phyloP scores from a whole-genome alignment of 2,888 invertebrate genomes.

The Caenorhabditis sp. region DNA sequence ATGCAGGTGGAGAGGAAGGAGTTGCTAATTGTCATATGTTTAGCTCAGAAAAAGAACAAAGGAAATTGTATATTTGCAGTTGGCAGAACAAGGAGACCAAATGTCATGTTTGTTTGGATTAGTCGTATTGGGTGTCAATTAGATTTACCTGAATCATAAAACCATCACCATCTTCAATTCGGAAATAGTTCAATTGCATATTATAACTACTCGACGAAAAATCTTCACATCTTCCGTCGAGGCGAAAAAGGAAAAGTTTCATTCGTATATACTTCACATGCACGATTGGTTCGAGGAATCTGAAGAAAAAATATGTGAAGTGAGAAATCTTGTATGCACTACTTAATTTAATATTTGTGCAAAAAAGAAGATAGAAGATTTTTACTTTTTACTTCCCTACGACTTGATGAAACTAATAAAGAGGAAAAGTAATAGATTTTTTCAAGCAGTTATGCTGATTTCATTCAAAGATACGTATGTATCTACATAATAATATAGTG shows the following conservation, averaged over 20 bases:
- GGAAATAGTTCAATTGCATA: conserved; percentile 62
- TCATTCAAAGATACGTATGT: not conserved
- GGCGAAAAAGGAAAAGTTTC: conserved; percentile 46
- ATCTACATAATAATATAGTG: conserved; percentile 32
- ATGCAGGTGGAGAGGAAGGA: not conserved
- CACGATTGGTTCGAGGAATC: conserved; percentile 65
- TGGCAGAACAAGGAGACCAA: not conserved
- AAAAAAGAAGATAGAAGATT: not conserved
- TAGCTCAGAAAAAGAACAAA: not conserved
- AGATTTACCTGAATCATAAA: conserved; percentile 57
- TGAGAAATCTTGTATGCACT: no score
- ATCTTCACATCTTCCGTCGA: conserved; percentile 52
- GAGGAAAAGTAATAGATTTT: not conserved
- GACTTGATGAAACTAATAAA: not conserved
- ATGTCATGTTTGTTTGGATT: not conserved
- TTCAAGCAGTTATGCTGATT: not conserved
- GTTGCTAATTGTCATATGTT: not conserved
- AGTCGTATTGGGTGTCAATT: conserved; percentile 3
- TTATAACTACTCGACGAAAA: conserved; percentile 40
- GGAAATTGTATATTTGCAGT: not conserved
- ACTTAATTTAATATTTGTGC: conserved; percentile 6
- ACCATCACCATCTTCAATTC: conserved; percentile 70
- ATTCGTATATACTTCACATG: conserved; percentile 50
- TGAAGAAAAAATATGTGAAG: conserved; percentile 25
- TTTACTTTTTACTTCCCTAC: not conserved